Evolutionary conservation across 2,797 vertebrate species (phyloP).

Genomic region (Carduelis carduelis): DNA sequence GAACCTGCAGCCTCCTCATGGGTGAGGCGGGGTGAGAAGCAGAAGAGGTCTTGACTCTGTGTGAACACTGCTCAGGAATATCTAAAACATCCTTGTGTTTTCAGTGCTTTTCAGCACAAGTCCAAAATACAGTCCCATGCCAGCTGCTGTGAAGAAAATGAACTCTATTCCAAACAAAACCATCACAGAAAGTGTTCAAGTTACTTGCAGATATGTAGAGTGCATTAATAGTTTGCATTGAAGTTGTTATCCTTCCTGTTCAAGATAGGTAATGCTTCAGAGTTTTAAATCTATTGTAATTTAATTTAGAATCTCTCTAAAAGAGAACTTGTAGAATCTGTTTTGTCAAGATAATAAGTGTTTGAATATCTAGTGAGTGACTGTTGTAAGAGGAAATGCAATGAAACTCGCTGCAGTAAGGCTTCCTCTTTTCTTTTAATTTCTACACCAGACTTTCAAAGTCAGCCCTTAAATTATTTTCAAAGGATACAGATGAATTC

Average conservation of each 20-base stretch:
- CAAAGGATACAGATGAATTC: background rate
- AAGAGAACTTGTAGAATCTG: background rate
- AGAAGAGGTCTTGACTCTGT: background rate
- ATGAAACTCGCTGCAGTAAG: background rate
- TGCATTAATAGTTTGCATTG: background rate
- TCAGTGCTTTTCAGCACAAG: background rate
- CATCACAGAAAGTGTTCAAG: conserved; percentile 76
- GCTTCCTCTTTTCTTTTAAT: background rate
- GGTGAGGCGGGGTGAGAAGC: background rate
- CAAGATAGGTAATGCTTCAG: background rate
- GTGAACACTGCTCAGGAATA: background rate
- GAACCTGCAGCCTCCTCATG: background rate
- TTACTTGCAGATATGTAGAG: background rate
- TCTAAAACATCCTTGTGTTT: background rate
- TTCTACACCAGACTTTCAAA: background rate
- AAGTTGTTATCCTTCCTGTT: background rate
- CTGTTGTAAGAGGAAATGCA: background rate
- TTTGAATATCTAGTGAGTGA: background rate
- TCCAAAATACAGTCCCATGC: background rate
- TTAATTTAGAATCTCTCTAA: background rate
- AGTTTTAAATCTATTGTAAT: background rate
- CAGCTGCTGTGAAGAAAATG: background rate
- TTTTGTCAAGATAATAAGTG: background rate
- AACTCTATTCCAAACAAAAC: background rate
- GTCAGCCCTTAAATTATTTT: background rate